Conservation (phyloP, 2,113 vertebrate species). For the Oophaga pumilio region DNA sequence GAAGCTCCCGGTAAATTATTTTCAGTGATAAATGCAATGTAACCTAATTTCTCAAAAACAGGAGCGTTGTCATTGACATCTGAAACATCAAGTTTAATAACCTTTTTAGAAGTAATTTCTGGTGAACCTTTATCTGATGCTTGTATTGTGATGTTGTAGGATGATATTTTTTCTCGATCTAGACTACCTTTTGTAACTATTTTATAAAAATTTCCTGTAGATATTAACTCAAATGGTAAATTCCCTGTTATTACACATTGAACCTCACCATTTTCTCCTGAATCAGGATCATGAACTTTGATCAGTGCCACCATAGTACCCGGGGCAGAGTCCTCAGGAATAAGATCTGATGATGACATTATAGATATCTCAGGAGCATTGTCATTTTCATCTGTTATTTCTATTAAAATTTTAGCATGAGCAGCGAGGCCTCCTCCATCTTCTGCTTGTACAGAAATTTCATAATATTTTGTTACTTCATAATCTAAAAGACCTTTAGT, state of each 20-base stretch:
- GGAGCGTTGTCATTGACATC: slow-evolving; percentile 6
- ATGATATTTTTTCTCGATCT: background rate
- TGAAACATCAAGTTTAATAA: background rate
- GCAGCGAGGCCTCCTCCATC: background rate
- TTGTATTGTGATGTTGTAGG: slow-evolving; percentile 12
- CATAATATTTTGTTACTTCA: background rate
- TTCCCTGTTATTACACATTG: background rate
- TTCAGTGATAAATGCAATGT: background rate
- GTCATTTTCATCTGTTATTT: slow-evolving; percentile 4
- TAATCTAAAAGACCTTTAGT: background rate
- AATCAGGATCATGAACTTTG: slow-evolving; percentile 5
- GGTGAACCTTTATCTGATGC: background rate
- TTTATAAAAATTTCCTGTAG: background rate
- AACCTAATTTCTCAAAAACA: background rate
- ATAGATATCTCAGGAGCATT: slow-evolving; percentile 9
- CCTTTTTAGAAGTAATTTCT: background rate
- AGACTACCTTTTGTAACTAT: background rate
- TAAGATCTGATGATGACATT: background rate
- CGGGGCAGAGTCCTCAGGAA: background rate
- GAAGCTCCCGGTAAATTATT: slow-evolving; percentile 6
- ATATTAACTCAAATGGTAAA: background rate
- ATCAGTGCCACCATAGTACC: slow-evolving; percentile 19
- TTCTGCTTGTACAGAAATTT: background rate
- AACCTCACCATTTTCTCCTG: slow-evolving; percentile 3
- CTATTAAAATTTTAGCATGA: background rate